A percentile compares a stretch with the other conserved stretches of the same genome.
Conservation (phyloP, 2,888 invertebrate genomes). For the Ennomos erosarius region DNA sequence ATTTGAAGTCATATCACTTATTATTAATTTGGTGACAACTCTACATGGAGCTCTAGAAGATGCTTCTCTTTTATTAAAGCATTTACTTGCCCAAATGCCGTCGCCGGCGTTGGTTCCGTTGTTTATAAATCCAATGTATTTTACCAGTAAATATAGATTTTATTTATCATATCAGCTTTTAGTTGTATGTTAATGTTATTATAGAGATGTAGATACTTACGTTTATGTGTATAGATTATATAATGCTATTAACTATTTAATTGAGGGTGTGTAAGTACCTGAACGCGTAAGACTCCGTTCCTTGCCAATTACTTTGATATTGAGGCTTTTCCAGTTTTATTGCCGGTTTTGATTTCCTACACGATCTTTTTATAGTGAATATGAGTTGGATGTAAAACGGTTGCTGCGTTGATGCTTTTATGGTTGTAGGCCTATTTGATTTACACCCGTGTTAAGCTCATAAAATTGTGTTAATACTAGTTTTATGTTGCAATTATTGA, state of each 20-base stretch:
- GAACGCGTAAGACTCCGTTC: conserved; percentile 47
- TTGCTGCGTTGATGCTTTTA: neutral
- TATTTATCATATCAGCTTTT: conserved; percentile 79
- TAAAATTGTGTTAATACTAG: too few species aligned
- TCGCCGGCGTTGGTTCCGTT: too few species aligned
- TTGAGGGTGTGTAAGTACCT: conserved; percentile 69
- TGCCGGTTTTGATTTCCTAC: neutral
- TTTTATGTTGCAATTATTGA: too few species aligned
- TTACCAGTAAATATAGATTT: conserved; percentile 76
- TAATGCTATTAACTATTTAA: conserved; percentile 44
- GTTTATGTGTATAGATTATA: conserved; percentile 51
- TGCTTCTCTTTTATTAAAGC: conserved; percentile 56
- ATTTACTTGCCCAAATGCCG: conserved; percentile 68
- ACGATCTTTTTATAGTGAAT: neutral
- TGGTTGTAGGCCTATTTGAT: conserved; percentile 17
- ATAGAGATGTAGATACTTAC: conserved; percentile 66
- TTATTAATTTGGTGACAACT: conserved; percentile 48
- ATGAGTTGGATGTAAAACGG: conserved; percentile 23
- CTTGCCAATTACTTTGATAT: conserved; percentile 34
- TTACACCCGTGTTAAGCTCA: neutral
- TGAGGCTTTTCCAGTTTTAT: conserved; percentile 32
- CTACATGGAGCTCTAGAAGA: conserved; percentile 37
- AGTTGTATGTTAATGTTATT: conserved; percentile 67
- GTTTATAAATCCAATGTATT: conserved; percentile 64
- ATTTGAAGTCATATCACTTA: conserved; percentile 53